Evolutionary conservation across 2,797 vertebrate species (phyloP), one percentile per base, ranked within the genome.

Genomic region (Hylomyscus alleni): DNA sequence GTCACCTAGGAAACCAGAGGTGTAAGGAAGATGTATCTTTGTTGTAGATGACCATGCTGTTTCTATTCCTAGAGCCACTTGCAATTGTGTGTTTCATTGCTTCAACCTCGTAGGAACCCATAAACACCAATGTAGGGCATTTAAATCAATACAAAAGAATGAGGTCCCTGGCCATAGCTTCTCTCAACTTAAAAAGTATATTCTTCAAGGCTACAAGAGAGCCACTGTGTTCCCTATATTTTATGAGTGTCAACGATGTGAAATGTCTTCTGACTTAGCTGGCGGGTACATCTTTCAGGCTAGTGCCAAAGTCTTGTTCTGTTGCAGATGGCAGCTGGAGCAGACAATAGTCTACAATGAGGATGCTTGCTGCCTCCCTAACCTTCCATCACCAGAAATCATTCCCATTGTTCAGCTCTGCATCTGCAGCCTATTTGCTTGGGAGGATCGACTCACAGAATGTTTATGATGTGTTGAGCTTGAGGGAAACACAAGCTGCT

Each of bases 121-220:
- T 97, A 97, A 98, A 98, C 95, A 97, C 60, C 29, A 96, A 95
- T 9, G 52, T 12, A 89, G 80, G 96, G 34, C 67, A 78, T 95
- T 98, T 97, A 97, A 98, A 98, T 97, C 97, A 97, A 91, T 97
- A 94, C 58, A 65, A 93, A 47, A 97, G 83, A 93, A 67, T 24
- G 96, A 93, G 22, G 54, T 31, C 96, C 95, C 90, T 91, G 95
- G 65, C 91, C 90, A 47, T 62, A 97, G 89, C 77, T 86, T 98
- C 97, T 97, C 76, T 22, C 20, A 97, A 88, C 94, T 95, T 97
- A 94, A 69, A n/a, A 91, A 89, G 37, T 96, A 31, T n/a, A 84
- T 77, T 87, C 69, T 87, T 93, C 94, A 81, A 72, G 86, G 52
- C 75, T 56, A 65, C 12, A 93, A 95, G 91, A 82, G 97, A 83